Percentiles rank a stretch among this genome's conserved stretches.
Evolutionary conservation across 2,797 vertebrate genomes (phyloP).

Genomic region (Adelosebastes latens): DNA sequence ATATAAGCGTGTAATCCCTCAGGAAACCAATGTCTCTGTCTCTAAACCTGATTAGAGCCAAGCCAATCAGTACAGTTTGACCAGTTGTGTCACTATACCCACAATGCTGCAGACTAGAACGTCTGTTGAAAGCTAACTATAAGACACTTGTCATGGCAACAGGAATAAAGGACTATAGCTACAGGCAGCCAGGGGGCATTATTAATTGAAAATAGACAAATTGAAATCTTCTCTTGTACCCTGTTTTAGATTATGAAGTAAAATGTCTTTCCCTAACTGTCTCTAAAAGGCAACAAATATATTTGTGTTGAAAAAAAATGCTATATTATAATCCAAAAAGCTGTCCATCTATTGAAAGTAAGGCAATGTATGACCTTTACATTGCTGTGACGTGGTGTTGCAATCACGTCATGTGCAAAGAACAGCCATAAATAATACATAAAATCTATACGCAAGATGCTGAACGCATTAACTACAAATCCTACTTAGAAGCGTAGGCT

Average conservation of each 20-base stretch:
- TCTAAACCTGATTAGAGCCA: slow-evolving; percentile 74
- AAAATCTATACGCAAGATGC: slow-evolving; percentile 6
- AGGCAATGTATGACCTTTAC: background rate
- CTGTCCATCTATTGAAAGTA: background rate
- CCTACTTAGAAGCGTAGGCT: slow-evolving; percentile 20
- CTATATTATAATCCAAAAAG: background rate
- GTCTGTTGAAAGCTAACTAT: background rate
- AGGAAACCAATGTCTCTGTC: slow-evolving; percentile 57
- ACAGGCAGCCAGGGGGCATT: background rate
- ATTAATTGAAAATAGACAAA: background rate
- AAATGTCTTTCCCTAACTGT: background rate
- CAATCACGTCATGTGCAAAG: background rate
- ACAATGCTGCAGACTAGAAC: slow-evolving; percentile 2
- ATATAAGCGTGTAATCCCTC: slow-evolving; percentile 61
- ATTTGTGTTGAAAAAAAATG: background rate
- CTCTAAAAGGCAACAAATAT: background rate
- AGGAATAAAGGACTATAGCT: background rate
- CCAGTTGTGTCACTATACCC: slow-evolving; percentile 33
- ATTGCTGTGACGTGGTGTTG: background rate
- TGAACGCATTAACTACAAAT: slow-evolving; percentile 34
- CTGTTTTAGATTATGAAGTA: background rate
- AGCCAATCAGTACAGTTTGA: slow-evolving; percentile 69
- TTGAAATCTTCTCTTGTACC: background rate
- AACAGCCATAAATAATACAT: background rate
- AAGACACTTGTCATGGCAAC: slow-evolving; percentile 22